A percentile compares a stretch with the other conserved stretches of the same genome.
Conservation (phyloP, 2,888 invertebrate genomes). For the Heliconius charithonia region DNA sequence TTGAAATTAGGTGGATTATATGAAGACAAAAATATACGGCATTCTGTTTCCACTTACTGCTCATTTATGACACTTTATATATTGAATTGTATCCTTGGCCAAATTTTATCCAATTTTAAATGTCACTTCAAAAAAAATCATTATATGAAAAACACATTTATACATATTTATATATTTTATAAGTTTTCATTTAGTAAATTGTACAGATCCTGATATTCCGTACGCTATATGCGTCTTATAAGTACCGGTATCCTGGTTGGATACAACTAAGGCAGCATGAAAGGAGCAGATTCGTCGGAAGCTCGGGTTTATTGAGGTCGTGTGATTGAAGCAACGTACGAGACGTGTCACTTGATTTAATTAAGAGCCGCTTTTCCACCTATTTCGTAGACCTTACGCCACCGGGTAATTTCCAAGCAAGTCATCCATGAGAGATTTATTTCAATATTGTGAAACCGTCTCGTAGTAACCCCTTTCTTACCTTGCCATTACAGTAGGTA, state of each 20-base stretch:
- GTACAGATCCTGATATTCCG: background rate
- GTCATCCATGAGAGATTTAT: constrained; percentile 77
- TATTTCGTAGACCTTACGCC: constrained; percentile 74
- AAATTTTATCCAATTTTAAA: too few species aligned
- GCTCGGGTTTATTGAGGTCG: constrained; percentile 79
- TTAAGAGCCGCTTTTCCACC: constrained; percentile 82
- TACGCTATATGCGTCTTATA: constrained; percentile 17
- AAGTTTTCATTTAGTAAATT: background rate
- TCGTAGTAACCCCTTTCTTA: constrained; percentile 50
- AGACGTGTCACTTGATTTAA: constrained; percentile 83
- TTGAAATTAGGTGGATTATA: too few species aligned
- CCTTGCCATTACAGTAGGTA: constrained; percentile 35
- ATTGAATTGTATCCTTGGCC: too few species aligned
- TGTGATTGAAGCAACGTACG: constrained; percentile 81
- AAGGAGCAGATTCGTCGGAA: constrained; percentile 68
- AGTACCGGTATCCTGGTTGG: constrained; percentile 34
- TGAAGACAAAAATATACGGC: too few species aligned
- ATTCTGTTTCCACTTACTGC: too few species aligned
- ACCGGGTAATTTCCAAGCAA: constrained; percentile 77
- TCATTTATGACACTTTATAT: too few species aligned
- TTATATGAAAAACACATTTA: too few species aligned
- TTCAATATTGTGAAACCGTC: constrained; percentile 67
- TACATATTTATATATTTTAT: too few species aligned
- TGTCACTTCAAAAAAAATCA: too few species aligned
- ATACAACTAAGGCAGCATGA: constrained; percentile 41